Base-by-base conservation (phyloP, 2,888 invertebrate genomes). In the Xylocampa areola region DNA sequence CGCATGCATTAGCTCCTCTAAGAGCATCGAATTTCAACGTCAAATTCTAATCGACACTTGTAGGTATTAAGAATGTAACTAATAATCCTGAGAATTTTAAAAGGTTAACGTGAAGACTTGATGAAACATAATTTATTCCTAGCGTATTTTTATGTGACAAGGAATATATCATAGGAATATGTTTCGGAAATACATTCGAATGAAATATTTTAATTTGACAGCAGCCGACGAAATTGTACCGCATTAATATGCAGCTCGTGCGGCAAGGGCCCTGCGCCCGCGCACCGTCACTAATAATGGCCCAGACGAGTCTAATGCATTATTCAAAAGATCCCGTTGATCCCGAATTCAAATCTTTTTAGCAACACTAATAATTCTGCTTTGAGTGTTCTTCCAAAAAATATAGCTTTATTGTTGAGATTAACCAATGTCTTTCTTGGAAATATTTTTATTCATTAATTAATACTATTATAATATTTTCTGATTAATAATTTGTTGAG, bases 241-340 rank as follows among this genome's bases (percentile, higher is more conserved):
- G 76, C 87, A 90, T 93, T 91, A 89, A 83, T 84, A 93, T 93
- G 91, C 93, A 87, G 92, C 91, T 88, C 93, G 93, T 92, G 92
- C 92, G 85, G 80, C 80, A 84, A 50, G 57, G 60, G 63, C 76
- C 80, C 83, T 79, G 84, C 86, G 86, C 85, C 80, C 73, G 82
- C 84, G 85, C 84, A 79, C 80, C 87, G 80, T 83, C 84, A 74
- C 77, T 87, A 85, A 89, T 91, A 88, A 91, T 90, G 88, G 87
- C 78, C 85, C 84, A 81, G 80, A 77, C 81, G 78, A 76, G 61
- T 68, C 84, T 84, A 72, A 92, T 93, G 81, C 82, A 92, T 93
- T 88, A 93, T 93, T 89, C 92, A 93, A 84, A 73, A 77, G 74
- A 77, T 84, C 84, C 85, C 76, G 76, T 71, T 83, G 83, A 86